Evolutionary conservation across 2,113 vertebrate species (phyloP), one percentile per base, ranked within the genome.

Genomic region (Anguilla rostrata): DNA sequence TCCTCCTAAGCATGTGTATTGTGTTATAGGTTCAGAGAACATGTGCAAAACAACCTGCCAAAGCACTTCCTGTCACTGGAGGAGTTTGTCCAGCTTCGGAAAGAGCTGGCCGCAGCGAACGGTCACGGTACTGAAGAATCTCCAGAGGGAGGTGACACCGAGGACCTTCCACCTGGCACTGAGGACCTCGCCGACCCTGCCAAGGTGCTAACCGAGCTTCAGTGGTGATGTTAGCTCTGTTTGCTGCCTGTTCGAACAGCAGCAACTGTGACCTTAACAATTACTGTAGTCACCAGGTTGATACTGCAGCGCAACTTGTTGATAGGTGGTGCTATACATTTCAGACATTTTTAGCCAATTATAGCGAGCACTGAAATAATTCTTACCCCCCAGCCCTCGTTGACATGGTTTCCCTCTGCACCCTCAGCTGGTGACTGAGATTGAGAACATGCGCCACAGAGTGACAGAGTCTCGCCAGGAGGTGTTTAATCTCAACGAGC

Each of bases 361-460:
- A 9, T 66, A 66, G 22, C 5, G 18, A 22, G 60, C 60, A 22
- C 2, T 20, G n/a, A 29, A 83, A 57, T 34, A 12, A 63, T 80
- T 39, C 22, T 8, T 91, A 86, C 89, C 83, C 81, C 39, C 89
- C 89, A 82, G 79, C 34, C 90, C 60, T 53, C 2, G n/a, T 56
- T 85, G 29, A 85, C 0, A 29, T 60, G 20, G 85, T 88, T 84
- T 57, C 56, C 29, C 88, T 84, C 66, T 92, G 90, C 46, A 71
- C 83, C 86, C 90, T 63, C 89, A 99, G 98, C 96, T 98, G 8
- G 96, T 99, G 92, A 99, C 98, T 0, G 98, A 99, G 97, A 98
- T 99, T 88, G 98, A 99, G 94, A 99, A 99, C 90, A 99, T 99
- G 98, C 97, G 98, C 86, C 98, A 99, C 91, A 97, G 97, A 91